Evolutionary conservation across 2,888 invertebrate genomes (phyloP), one percentile per base, ranked within the genome.

Genomic region (Eucera pruinosa): DNA sequence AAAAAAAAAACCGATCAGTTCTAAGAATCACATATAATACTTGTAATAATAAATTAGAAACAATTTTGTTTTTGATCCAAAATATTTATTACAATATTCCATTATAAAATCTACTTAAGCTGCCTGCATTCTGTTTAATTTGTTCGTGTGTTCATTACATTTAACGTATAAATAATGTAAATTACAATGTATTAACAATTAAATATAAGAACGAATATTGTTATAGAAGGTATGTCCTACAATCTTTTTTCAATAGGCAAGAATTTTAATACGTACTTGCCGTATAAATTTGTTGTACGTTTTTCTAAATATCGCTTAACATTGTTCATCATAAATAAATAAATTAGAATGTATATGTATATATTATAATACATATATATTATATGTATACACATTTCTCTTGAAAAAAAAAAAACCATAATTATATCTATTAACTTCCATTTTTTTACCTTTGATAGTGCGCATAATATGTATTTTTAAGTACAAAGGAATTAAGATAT

Each of bases 231-330:
- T 64, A 43, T 39, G 43, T 43, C 52, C 13, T 50, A 55, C 36
- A 41, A n/a, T n/a, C n/a, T 18, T 54, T 62, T 78, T 50, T 57
- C 41, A 45, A 48, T 43, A 64, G 25, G 30, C 55, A 62, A 39
- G 23, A 58, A 50, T 48, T 58, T 43, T 36, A 58, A 58, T 13
- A 52, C 7, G 62, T 52, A 65, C 25, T n/a, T 72, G 69, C 33
- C 39, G 43, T 52, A 45, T 54, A 68, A 73, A n/a, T 60, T 64
- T 62, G 33, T 60, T 79, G 66, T 78, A 73, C 57, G 60, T 41
- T 64, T 55, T 73, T 64, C 55, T 36, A 25, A 48, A 47, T 48
- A 52, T 70, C n/a, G 15, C 20, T 69, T 39, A 67, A 52, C 23
- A 41, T 30, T 64, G 52, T 64, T 43, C 41, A 11, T 50, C 23